phyloP scores from a whole-genome alignment of 2,888 invertebrate genomes.

The Stomorhina lunata region DNA sequence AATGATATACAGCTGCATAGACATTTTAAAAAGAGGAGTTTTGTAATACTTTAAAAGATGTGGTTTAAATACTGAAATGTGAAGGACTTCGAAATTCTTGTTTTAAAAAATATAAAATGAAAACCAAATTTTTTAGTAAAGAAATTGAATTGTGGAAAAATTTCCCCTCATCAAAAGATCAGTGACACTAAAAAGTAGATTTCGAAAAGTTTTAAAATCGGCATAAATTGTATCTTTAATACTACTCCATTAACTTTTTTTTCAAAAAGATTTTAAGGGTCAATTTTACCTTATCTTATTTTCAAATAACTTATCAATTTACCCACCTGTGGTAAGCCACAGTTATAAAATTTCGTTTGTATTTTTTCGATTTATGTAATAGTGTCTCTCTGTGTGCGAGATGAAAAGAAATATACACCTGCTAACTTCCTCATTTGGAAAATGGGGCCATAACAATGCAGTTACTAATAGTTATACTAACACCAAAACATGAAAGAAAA shows the following conservation, averaged over 20 bases:
- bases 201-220: neutral
- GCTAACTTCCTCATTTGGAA: constrained; percentile 62
- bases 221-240: neutral
- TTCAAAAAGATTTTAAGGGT: neutral
- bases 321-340: constrained; percentile 25
- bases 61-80: constrained; percentile 26
- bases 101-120: neutral
- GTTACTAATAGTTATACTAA: constrained; percentile 53
- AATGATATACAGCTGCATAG: constrained; percentile 1
- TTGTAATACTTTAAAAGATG: constrained; percentile 35
- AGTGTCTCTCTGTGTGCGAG: neutral
- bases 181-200: constrained; percentile 4
- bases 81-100: neutral
- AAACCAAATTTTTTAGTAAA: neutral
- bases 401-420: constrained; percentile 53
- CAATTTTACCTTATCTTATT: too few relatives aligned
- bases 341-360: constrained; percentile 6
- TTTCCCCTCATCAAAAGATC: neutral
- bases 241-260: neutral
- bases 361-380: neutral
- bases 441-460: constrained; percentile 62
- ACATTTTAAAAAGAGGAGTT: neutral
- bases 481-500: neutral
- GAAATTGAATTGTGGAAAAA: neutral
- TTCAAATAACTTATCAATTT: constrained; percentile 8